phyloP scores from a whole-genome alignment of 2,113 vertebrate genomes.

The Brienomyrus longianalis region DNA sequence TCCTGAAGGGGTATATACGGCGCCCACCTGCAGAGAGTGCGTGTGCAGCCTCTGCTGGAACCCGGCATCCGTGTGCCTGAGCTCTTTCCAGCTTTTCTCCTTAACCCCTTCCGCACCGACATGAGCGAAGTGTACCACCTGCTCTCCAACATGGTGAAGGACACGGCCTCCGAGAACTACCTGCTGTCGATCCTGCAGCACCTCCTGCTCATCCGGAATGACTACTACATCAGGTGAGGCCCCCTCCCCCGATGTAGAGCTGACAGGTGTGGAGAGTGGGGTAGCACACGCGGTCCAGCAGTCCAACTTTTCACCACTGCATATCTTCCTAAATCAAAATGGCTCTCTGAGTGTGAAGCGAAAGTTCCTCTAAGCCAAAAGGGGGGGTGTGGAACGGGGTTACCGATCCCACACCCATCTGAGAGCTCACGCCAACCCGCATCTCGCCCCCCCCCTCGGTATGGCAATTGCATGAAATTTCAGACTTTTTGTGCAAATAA shows the following conservation, averaged over 20 bases:
- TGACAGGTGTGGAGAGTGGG: not conserved
- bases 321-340: not conserved
- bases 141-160: conserved; percentile 91
- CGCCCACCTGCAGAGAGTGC: not conserved
- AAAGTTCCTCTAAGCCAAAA: not conserved
- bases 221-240: conserved; percentile 89
- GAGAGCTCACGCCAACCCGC: not conserved
- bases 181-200: conserved; percentile 93
- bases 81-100: conserved; percentile 31
- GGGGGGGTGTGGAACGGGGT: not conserved
- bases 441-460: no score
- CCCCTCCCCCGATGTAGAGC: not conserved
- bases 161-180: conserved; percentile 81
- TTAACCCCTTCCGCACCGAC: conserved; percentile 78
- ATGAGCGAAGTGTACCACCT: conserved; percentile 91
- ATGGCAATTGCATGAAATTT: conserved; percentile 9
- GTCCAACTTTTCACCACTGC: not conserved
- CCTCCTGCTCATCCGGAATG: conserved; percentile 88
- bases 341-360: not conserved
- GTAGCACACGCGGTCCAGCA: not conserved
- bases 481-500: conserved; percentile 50
- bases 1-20: not conserved
- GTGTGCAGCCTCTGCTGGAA: not conserved
- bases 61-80: not conserved
- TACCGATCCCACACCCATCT: not conserved